phyloP scores from a whole-genome alignment of 2,113 vertebrate genomes.

The Megalops atlanticus region DNA sequence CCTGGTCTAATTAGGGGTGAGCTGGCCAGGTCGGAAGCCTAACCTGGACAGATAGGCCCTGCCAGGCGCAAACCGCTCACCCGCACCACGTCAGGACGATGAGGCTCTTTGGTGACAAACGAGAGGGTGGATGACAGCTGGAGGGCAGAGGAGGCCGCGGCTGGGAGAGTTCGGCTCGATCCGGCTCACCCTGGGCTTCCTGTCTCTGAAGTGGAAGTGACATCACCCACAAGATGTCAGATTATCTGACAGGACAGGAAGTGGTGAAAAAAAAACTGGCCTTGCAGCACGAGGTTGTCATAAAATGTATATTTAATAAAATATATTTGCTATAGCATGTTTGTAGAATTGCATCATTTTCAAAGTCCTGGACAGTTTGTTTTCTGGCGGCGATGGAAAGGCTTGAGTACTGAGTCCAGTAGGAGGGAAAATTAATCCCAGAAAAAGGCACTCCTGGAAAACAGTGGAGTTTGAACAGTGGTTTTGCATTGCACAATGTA shows the following conservation, averaged over 20 bases:
- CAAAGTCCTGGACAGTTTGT: no score
- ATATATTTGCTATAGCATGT: no score
- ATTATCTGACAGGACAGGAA: slow-evolving; percentile 87
- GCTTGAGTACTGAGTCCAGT: no score
- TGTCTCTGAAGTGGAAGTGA: slow-evolving; percentile 87
- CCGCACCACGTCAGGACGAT: slow-evolving; percentile 87
- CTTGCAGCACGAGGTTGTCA: slow-evolving; percentile 61
- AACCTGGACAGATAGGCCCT: slow-evolving; percentile 91
- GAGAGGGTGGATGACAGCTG: slow-evolving; percentile 93
- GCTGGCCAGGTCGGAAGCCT: slow-evolving; percentile 82
- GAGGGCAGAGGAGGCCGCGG: slow-evolving; percentile 88
- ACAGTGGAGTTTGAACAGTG: no score
- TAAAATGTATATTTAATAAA: slow-evolving; percentile 61
- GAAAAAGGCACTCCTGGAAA: no score
- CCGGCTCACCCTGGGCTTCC: slow-evolving; percentile 87
- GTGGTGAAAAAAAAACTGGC: slow-evolving; percentile 78
- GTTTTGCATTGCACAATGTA: no score
- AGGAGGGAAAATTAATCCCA: no score
- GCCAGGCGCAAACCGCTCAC: slow-evolving; percentile 91
- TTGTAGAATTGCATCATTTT: no score
- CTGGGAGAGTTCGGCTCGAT: slow-evolving; percentile 84
- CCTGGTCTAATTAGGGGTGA: slow-evolving; percentile 81
- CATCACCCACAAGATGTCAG: slow-evolving; percentile 83
- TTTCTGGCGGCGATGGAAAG: no score
- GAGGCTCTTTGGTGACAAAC: slow-evolving; percentile 81